Conservation (phyloP, 2,888 invertebrate genomes). For the Drosophila atripex region DNA sequence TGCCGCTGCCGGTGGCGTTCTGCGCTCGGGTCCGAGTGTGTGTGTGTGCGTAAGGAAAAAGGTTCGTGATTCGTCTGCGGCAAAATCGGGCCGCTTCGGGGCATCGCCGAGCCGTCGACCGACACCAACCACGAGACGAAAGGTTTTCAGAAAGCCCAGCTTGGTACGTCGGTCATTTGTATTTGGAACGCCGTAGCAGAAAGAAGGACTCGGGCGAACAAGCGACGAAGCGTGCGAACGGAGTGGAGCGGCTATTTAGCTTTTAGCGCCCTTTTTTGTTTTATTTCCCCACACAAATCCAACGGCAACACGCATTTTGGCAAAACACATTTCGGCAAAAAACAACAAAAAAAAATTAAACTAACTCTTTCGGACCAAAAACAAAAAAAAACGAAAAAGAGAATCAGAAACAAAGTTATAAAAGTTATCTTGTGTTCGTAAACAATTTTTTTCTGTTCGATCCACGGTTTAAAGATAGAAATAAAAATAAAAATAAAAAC, state of each 20-base stretch:
- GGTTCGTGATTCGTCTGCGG: slow-evolving; percentile 4
- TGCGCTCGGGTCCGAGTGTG: background rate
- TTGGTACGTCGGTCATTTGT: slow-evolving; percentile 79
- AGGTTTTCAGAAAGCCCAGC: slow-evolving; percentile 25
- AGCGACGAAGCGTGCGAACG: slow-evolving; percentile 75
- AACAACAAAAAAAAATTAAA: slow-evolving; percentile 12
- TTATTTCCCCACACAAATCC: slow-evolving; percentile 60
- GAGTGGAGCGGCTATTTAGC: slow-evolving; percentile 81
- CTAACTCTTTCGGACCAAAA: slow-evolving; percentile 38
- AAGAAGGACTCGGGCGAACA: slow-evolving; percentile 79
- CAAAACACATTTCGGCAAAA: slow-evolving; percentile 32
- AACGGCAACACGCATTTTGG: slow-evolving; percentile 50
- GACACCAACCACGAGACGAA: background rate
- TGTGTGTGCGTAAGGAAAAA: slow-evolving; percentile 6
- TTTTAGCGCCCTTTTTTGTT: slow-evolving; percentile 82
- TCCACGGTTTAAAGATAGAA: slow-evolving; percentile 38
- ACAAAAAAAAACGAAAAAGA: slow-evolving; percentile 39
- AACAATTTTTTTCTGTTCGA: slow-evolving; percentile 67
- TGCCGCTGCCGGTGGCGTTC: slow-evolving; percentile 18
- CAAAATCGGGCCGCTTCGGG: slow-evolving; percentile 39
- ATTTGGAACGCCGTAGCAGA: slow-evolving; percentile 82
- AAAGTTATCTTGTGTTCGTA: slow-evolving; percentile 69
- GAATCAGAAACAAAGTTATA: slow-evolving; percentile 40
- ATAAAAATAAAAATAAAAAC: slow-evolving; percentile 25
- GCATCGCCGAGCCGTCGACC: background rate